Conservation (phyloP, 2,113 vertebrate genomes). For the Phaethornis superciliosus region DNA sequence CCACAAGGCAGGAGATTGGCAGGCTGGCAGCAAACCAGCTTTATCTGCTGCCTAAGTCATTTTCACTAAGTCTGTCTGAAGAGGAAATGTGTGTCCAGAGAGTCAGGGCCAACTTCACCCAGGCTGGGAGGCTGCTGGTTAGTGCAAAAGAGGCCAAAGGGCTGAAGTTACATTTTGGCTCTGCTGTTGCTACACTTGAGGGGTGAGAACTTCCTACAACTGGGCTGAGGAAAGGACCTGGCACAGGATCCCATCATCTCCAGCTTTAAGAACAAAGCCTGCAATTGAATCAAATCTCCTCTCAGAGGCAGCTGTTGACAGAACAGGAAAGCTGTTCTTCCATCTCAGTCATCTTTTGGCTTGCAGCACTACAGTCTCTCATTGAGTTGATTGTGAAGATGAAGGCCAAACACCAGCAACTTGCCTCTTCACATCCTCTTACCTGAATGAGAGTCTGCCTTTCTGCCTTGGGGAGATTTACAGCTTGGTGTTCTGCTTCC, state of each 20-base stretch:
- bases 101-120: neutral
- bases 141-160: neutral
- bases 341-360: neutral
- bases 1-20: constrained; percentile 1
- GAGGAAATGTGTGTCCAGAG: neutral
- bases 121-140: neutral
- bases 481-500: constrained; percentile 93
- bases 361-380: neutral
- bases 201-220: neutral
- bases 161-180: constrained; percentile 46
- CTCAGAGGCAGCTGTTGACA: neutral
- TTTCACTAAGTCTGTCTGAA: neutral
- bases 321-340: neutral
- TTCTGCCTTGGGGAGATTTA: constrained; percentile 94
- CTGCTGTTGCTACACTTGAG: neutral
- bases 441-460: constrained; percentile 97
- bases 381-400: neutral
- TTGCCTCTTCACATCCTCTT: neutral
- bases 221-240: neutral
- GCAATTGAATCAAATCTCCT: neutral
- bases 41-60: constrained; percentile 46
- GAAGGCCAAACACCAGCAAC: neutral
- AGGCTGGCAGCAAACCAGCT: constrained; percentile 16
- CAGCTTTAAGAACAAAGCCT: neutral
- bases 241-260: neutral